Evolutionary conservation across 2,888 invertebrate species (phyloP), one percentile per base, ranked within the genome.

Genomic region (Cabera pusaria): DNA sequence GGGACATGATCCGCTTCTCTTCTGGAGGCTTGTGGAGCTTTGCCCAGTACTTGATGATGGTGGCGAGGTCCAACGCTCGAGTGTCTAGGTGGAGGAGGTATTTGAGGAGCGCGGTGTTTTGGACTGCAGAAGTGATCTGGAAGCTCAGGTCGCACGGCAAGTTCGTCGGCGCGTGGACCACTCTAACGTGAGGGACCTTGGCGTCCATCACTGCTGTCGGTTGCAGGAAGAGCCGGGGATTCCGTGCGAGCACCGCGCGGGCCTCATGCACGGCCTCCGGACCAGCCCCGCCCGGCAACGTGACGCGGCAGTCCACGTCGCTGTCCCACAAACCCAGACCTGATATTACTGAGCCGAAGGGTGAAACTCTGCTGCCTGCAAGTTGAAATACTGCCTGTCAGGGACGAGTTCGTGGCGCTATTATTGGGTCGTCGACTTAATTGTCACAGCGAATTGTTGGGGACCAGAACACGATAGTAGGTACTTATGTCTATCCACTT

Each of bases 241-340:
- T 34, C 6, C 38, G 17, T 2, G 17, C n/a, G 2, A 61, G 29
- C 3, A 48, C 1, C 3, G 17, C 16, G 0, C 8, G 6, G 1
- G 48, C 38, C 11, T 45, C 44, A 3, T 22, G 1, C n/a, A 51
- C 7, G 6, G 49, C 26, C 5, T 28, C 7, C 2, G 22, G 7
- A 1, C 34, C 16, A 7, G 18, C n/a, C 21, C 33, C 24, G 6
- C 27, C 17, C 1, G 53, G 50, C 8, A 61, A 6, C 2, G 19
- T n/a, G 2, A 46, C 32, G 34, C 27, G 24, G 19, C 52, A 44
- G 41, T 66, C 65, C 0, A 44, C 29, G 36, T 65, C 65, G 25
- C 65, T 66, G 10, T 27, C 11, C 12, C 35, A 31, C 3, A 40
- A 10, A 1, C 44, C 52, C 5, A 65, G 33, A 0, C 61, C 64